Evolutionary conservation across 2,797 vertebrate genomes (phyloP).

Genomic region (Spondyliosoma cantharus): DNA sequence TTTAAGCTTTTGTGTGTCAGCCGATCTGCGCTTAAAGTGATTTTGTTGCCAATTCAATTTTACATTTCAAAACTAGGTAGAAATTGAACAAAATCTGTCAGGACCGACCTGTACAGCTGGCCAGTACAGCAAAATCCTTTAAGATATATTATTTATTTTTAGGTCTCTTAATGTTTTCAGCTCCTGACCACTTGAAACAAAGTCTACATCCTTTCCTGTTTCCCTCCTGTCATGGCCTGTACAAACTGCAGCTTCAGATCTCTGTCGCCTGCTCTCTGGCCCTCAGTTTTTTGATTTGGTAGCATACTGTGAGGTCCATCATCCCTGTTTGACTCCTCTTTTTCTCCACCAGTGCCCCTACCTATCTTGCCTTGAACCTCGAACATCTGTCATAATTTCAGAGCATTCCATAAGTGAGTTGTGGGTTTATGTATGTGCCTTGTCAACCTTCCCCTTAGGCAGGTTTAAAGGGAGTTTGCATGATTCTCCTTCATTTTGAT

Average conservation of each 20-base stretch:
- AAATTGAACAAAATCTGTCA: too few species aligned
- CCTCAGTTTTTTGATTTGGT: conserved; percentile 7
- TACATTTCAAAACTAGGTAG: background rate
- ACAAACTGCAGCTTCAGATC: background rate
- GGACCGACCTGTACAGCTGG: too few species aligned
- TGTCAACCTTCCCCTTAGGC: conserved; percentile 1
- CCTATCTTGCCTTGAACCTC: background rate
- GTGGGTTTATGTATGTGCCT: conserved; percentile 10
- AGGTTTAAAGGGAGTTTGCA: background rate
- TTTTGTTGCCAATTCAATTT: conserved; percentile 1
- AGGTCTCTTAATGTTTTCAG: background rate
- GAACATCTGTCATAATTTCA: conserved; percentile 38
- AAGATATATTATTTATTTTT: too few species aligned
- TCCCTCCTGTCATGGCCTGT: background rate
- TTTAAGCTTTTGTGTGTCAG: background rate
- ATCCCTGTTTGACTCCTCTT: conserved; percentile 3
- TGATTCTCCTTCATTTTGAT: background rate
- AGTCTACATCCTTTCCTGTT: conserved; percentile 1
- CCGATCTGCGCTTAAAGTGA: background rate
- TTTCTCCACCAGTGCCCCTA: background rate
- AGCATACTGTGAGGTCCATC: background rate
- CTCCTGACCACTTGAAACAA: background rate
- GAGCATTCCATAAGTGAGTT: conserved; percentile 8
- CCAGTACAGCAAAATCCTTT: too few species aligned
- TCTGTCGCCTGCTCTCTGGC: conserved; percentile 5